Evolutionary conservation across 2,797 vertebrate genomes (phyloP), one percentile per base, ranked within the genome.

Genomic region (Neomorphus geoffroyi): DNA sequence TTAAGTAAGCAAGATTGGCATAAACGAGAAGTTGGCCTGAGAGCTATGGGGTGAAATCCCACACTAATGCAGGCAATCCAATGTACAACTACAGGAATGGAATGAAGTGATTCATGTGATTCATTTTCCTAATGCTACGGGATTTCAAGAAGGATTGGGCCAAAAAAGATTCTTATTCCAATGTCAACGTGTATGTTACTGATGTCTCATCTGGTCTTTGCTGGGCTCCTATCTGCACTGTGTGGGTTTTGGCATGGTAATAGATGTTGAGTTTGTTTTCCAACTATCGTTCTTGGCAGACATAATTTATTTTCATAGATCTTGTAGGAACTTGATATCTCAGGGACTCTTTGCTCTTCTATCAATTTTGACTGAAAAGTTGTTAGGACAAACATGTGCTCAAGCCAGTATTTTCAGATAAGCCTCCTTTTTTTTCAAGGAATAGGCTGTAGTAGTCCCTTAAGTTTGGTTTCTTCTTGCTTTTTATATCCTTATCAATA

Each of bases 241-340:
- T 73, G 26, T 80, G 74, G 41, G n/a, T 95, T 94, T 93, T 92
- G 87, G 91, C 87, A 43, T 0, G 1, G 37, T 46, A 54, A n/a
- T 32, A 78, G 62, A 46, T 54, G n/a, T 69, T 30, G 35, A 56
- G 75, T 72, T 88, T 78, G 33, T 79, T 93, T 94, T 77, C 60
- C 77, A 84, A 18, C 62, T 69, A 64, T 37, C 33, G 14, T 80
- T 86, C 91, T 91, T 91, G 95, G 85, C 77, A 93, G 82, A 33
- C 11, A 27, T 28, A 18, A 80, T 73, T 79, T 91, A 69, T 93
- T 95, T 95, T 83, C 72, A 54, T 26, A 69, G 65, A 26, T 72
- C 72, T 88, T 80, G 57, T 86, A 91, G 65, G 85, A 94, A 90
- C 37, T 67, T 17, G 10, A 12, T 94, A 91, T 74, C 57, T 74